Conservation (phyloP, 2,888 invertebrate genomes). For the Eilema sororculum region DNA sequence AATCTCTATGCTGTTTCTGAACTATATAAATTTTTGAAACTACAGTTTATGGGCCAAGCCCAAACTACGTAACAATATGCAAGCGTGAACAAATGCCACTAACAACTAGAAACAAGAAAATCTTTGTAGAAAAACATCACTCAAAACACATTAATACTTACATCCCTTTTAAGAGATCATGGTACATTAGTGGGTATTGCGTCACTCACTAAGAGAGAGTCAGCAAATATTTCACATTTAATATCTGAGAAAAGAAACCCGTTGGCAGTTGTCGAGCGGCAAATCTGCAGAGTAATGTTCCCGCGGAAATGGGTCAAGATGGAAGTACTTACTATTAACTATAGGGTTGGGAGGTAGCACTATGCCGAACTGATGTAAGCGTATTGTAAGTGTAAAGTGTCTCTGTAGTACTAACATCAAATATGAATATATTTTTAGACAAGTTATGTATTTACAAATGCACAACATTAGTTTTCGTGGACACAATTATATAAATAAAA, state of each 20-base stretch:
- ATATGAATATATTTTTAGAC: no score
- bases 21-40: no score
- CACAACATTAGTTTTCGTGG: no score
- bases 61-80: no score
- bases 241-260: constrained; percentile 64
- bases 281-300: constrained; percentile 75
- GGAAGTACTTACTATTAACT: constrained; percentile 52
- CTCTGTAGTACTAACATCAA: background rate
- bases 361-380: background rate
- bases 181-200: constrained; percentile 19
- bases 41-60: no score
- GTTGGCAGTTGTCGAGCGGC: constrained; percentile 68
- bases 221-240: constrained; percentile 41
- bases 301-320: constrained; percentile 75
- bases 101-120: no score
- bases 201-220: constrained; percentile 22
- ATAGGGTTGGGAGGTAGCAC: constrained; percentile 49
- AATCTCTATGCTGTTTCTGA: no score
- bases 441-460: no score
- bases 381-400: background rate
- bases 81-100: no score
- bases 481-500: no score
- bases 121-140: background rate
- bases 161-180: background rate
- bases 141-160: background rate